Percentiles rank a stretch among this genome's conserved stretches.
Conservation (phyloP, 2,888 invertebrate species). For the Alviniconcha strummeri region DNA sequence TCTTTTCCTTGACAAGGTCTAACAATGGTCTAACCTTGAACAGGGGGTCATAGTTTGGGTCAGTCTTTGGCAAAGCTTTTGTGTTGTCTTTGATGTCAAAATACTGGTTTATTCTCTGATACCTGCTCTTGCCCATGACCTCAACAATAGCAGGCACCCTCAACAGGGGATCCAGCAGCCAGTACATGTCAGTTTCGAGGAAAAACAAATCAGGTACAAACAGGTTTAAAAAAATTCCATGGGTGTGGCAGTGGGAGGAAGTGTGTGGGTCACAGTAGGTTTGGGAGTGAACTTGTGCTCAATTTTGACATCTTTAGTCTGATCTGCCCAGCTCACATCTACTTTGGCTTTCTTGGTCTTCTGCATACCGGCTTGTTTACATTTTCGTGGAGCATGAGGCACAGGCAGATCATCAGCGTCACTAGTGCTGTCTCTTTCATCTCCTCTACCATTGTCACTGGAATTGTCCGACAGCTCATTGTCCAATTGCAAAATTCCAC, state of each 20-base stretch:
- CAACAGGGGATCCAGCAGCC: background rate
- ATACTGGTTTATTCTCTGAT: slow-evolving; percentile 2
- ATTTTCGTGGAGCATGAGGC: no score
- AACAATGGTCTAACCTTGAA: slow-evolving; percentile 19
- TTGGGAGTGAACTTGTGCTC: background rate
- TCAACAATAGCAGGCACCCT: no score
- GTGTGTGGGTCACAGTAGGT: background rate
- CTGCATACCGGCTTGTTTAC: no score
- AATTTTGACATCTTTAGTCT: no score
- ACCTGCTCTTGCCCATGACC: slow-evolving; percentile 3
- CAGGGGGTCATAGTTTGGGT: background rate
- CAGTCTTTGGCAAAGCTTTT: background rate
- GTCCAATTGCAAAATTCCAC: no score
- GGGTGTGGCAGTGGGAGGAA: no score
- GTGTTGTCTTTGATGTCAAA: slow-evolving; percentile 9
- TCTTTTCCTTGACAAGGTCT: background rate
- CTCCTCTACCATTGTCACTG: no score
- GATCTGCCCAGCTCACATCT: no score
- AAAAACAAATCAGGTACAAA: no score
- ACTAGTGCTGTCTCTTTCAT: background rate
- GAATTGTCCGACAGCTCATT: no score
- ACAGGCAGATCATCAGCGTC: background rate
- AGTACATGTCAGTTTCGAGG: slow-evolving; percentile 2
- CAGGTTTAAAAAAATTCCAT: no score
- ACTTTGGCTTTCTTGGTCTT: no score